Evolutionary conservation across 2,888 invertebrate species (phyloP).

Genomic region (Volucella bombylans): DNA sequence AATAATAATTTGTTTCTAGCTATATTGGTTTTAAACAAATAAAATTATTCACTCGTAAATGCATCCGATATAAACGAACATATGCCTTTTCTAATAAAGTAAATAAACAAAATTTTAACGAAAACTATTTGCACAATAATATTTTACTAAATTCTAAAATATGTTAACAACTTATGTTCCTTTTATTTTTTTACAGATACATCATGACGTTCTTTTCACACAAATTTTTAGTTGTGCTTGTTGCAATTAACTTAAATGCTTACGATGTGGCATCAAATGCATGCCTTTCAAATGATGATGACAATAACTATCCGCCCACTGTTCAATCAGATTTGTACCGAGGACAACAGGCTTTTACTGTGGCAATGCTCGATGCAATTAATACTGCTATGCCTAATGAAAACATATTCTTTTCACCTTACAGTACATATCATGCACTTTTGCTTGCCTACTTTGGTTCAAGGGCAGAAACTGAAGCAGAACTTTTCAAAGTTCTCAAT

Average conservation of each 20-base stretch:
- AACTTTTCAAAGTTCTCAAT: constrained; percentile 77
- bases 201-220: constrained; percentile 11
- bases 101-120: no score
- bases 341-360: constrained; percentile 87
- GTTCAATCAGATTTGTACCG: constrained; percentile 82
- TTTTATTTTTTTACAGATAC: constrained; percentile 20
- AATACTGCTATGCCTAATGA: constrained; percentile 86
- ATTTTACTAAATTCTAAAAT: background rate
- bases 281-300: constrained; percentile 51
- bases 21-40: no score
- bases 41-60: no score
- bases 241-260: background rate
- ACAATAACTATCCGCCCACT: constrained; percentile 33
- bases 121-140: no score
- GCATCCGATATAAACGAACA: no score
- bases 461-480: constrained; percentile 87
- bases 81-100: no score
- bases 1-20: no score
- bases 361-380: constrained; percentile 87
- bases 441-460: constrained; percentile 91
- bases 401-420: constrained; percentile 94
- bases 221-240: constrained; percentile 10
- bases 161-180: background rate
- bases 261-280: constrained; percentile 26
- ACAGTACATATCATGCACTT: constrained; percentile 92